These are phyloP conservation scores for Rhyzopertha dominica DNA, from an alignment of 1,140 invertebrate species.

Conservation along the genomic window DNA sequence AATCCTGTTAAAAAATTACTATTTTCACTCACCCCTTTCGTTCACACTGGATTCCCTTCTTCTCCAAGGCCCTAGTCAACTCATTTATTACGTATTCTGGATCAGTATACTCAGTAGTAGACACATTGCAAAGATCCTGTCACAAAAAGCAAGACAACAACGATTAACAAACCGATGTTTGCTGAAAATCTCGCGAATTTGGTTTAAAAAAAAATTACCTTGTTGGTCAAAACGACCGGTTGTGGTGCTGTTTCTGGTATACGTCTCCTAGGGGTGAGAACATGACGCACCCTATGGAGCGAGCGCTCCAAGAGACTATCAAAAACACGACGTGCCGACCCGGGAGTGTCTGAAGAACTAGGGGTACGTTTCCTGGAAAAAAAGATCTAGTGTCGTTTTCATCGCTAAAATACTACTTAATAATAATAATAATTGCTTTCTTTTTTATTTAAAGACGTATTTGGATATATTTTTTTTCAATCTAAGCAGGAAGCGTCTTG, in stretches of 20 bases:
- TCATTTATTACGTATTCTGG: conserved; percentile 61
- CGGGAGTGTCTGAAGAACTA: conserved; percentile 39
- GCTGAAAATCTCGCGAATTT: conserved; percentile 11
- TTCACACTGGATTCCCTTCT: conserved; percentile 63
- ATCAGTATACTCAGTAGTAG: conserved; percentile 60
- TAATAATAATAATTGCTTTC: too few relatives aligned
- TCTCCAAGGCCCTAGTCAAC: conserved; percentile 57
- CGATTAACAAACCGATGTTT: too few relatives aligned
- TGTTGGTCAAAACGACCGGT: conserved; percentile 47
- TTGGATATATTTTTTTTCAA: too few relatives aligned
- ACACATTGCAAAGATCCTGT: conserved; percentile 70
- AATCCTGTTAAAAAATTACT: too few relatives aligned
- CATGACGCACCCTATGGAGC: conserved; percentile 61
- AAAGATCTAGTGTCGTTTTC: conserved; percentile 3
- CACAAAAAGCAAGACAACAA: conserved; percentile 30
- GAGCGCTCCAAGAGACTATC: conserved; percentile 68
- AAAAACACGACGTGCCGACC: conserved; percentile 57
- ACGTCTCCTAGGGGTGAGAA: conserved; percentile 63
- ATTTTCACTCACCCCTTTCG: conserved; percentile 63
- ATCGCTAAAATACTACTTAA: too few relatives aligned
- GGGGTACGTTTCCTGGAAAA: conserved; percentile 19
- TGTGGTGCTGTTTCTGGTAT: conserved; percentile 35
- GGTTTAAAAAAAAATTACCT: conserved; percentile 43
- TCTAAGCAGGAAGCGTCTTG: too few relatives aligned
- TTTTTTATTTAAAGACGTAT: too few relatives aligned